Evolutionary conservation across 2,888 invertebrate genomes (phyloP).

Genomic region (Bombyx huttoni): DNA sequence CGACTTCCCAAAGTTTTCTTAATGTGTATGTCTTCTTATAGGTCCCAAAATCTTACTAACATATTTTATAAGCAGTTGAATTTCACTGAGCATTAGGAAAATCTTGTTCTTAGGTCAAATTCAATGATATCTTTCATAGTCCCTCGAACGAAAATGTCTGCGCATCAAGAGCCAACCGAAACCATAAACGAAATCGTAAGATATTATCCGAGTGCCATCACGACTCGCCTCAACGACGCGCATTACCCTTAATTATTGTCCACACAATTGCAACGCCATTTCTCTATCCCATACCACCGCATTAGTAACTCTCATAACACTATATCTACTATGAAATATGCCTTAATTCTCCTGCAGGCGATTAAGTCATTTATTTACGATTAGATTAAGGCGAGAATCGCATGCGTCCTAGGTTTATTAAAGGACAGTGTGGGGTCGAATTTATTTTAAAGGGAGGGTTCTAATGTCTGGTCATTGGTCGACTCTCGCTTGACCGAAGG

Average conservation of each 20-base stretch:
- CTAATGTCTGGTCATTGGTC: slow-evolving; percentile 61
- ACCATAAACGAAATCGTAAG: slow-evolving; percentile 49
- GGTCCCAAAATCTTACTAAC: too few relatives aligned
- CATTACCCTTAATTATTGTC: slow-evolving; percentile 57
- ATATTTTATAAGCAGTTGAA: too few relatives aligned
- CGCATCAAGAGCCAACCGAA: slow-evolving; percentile 5
- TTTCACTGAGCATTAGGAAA: too few relatives aligned
- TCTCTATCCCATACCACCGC: slow-evolving; percentile 45
- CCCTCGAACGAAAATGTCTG: neutral
- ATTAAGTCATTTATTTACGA: slow-evolving; percentile 21
- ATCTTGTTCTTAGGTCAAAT: neutral
- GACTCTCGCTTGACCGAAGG: slow-evolving; percentile 63
- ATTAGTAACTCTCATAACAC: slow-evolving; percentile 61
- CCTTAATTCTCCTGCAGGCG: slow-evolving; percentile 27
- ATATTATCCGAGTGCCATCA: slow-evolving; percentile 45
- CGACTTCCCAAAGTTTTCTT: too few relatives aligned
- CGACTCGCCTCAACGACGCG: slow-evolving; percentile 31
- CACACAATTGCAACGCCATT: slow-evolving; percentile 55
- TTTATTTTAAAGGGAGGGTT: slow-evolving; percentile 60
- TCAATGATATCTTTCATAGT: neutral
- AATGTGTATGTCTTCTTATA: too few relatives aligned
- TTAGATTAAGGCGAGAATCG: slow-evolving; percentile 32
- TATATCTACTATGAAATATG: slow-evolving; percentile 63
- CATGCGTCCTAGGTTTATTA: slow-evolving; percentile 13
- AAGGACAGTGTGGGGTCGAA: slow-evolving; percentile 33